Conservation (phyloP, 2,888 invertebrate genomes). For the Eurytoma californica region DNA sequence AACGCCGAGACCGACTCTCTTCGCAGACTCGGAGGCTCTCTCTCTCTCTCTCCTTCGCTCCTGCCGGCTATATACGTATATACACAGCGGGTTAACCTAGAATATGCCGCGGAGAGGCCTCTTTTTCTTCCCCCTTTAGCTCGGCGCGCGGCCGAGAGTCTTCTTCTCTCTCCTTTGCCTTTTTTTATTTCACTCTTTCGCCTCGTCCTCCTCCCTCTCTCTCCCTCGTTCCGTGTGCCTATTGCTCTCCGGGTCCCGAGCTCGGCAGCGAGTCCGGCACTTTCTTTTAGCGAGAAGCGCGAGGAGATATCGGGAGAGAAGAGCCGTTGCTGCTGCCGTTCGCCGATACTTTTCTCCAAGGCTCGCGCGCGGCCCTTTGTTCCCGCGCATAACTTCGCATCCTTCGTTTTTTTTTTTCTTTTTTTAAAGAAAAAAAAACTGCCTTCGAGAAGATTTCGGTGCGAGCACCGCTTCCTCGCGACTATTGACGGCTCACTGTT, state of each 20-base stretch:
- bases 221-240: constrained; percentile 10
- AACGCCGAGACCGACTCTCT: constrained; percentile 28
- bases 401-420: background rate
- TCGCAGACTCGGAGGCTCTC: constrained; percentile 47
- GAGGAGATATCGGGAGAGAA: constrained; percentile 32
- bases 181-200: constrained; percentile 41
- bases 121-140: constrained; percentile 39
- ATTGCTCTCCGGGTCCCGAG: constrained; percentile 8
- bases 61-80: constrained; percentile 3
- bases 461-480: no score
- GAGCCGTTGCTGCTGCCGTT: constrained; percentile 33
- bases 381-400: constrained; percentile 9
- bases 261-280: constrained; percentile 31
- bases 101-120: constrained; percentile 30
- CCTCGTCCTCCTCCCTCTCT: constrained; percentile 27
- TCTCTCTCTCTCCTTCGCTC: constrained; percentile 44
- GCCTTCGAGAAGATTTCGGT: no score
- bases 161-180: constrained; percentile 5
- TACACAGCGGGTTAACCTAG: constrained; percentile 52
- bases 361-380: constrained; percentile 44
- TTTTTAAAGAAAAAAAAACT: no score
- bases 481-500: no score
- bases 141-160: constrained; percentile 5
- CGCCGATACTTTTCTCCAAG: background rate
- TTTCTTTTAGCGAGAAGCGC: constrained; percentile 49